phyloP scores from a whole-genome alignment of 1,140 invertebrate species.

The Neodiprion fabricii region DNA sequence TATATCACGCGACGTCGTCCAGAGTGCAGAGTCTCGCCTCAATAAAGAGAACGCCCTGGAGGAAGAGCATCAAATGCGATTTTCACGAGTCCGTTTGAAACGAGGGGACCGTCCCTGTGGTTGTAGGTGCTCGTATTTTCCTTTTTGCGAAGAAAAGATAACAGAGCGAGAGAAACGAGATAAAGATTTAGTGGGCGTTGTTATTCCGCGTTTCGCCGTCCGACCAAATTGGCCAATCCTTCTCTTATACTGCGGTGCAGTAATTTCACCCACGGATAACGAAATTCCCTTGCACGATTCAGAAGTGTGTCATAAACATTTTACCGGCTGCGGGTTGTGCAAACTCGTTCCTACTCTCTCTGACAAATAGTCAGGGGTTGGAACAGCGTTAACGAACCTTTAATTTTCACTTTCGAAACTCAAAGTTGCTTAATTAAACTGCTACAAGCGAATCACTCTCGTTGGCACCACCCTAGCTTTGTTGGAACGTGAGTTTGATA shows the following conservation, averaged over 20 bases:
- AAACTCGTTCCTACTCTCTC: background rate
- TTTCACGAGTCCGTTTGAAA: no score
- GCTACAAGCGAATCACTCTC: background rate
- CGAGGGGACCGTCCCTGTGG: no score
- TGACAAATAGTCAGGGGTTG: background rate
- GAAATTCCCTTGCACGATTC: no score
- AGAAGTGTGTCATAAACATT: background rate
- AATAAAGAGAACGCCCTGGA: no score
- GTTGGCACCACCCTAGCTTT: background rate
- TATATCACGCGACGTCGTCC: no score
- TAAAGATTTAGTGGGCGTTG: background rate
- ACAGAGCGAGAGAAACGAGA: background rate
- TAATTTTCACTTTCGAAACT: background rate
- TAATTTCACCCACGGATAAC: background rate
- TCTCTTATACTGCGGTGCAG: background rate
- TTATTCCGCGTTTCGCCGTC: constrained; percentile 1
- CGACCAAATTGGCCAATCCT: background rate
- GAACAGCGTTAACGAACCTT: background rate
- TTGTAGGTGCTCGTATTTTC: background rate
- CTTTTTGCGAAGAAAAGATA: background rate
- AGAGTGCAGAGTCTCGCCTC: no score
- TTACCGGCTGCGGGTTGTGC: background rate
- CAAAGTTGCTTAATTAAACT: constrained; percentile 5
- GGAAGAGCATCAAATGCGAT: no score
- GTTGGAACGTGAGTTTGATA: background rate